Conservation (phyloP, 2,888 invertebrate genomes). For the Xanthostigma xanthostigma region DNA sequence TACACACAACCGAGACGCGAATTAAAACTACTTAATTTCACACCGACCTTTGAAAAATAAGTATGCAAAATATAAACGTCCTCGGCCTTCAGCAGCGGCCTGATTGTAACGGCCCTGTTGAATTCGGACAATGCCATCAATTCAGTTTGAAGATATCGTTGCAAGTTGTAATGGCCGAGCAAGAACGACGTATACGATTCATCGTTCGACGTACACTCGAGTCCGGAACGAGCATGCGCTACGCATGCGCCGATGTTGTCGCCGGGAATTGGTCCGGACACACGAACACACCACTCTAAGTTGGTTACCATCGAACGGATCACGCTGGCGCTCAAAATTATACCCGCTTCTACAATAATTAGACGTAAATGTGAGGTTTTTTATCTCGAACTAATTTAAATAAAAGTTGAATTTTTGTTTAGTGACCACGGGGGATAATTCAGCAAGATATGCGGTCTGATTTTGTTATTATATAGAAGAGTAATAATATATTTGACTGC, state of each 20-base stretch:
- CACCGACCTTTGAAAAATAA: constrained; percentile 48
- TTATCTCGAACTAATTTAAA: too few relatives aligned
- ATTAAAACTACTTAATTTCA: not conserved
- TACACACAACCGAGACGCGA: not conserved
- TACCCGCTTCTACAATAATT: constrained; percentile 57
- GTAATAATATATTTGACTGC: too few relatives aligned
- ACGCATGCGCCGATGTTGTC: constrained; percentile 82
- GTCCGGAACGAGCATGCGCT: constrained; percentile 30
- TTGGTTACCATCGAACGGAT: constrained; percentile 60
- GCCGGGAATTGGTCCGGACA: constrained; percentile 58
- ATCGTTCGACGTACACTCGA: constrained; percentile 3
- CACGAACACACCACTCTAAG: constrained; percentile 79
- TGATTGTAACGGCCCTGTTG: constrained; percentile 43
- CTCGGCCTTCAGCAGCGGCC: constrained; percentile 44
- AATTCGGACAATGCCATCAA: constrained; percentile 30
- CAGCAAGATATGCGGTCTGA: too few relatives aligned
- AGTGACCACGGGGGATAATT: too few relatives aligned
- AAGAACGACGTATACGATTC: not conserved
- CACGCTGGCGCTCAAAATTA: constrained; percentile 77
- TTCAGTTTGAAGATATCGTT: constrained; percentile 10
- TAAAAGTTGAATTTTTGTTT: too few relatives aligned
- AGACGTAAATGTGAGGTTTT: not conserved
- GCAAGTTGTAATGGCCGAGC: constrained; percentile 22
- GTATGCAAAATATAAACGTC: constrained; percentile 57
- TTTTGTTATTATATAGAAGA: too few relatives aligned